Base-by-base conservation (phyloP, 2,888 invertebrate genomes). In the Choristoneura rosaceana region DNA sequence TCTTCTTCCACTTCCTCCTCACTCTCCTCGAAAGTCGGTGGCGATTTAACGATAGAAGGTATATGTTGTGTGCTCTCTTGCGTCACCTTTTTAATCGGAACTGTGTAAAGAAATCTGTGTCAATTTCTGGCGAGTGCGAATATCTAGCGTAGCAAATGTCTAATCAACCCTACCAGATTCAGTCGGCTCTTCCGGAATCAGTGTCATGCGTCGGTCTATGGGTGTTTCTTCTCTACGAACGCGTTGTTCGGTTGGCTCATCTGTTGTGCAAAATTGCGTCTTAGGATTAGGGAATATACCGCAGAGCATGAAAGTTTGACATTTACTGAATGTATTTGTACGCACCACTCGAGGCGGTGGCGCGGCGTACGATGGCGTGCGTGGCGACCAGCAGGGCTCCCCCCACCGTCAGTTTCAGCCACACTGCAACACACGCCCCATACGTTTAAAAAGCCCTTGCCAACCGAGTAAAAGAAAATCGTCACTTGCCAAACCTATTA, bases 341-440 rank as follows among this genome's bases (percentile, higher is more conserved):
- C 96, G 95, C 96, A 96, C 96, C 96, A 91, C 96, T 95, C 88
- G 95, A 95, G 95, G 86, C 85, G 76, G 87, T 84, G 84, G 88
- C 90, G 81, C 96, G 96, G 92, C 97, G 96, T 92, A 98, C 96
- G 90, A 97, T 97, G 93, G 97, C 96, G 95, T 97, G 97, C 85
- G 97, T 97, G 90, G 97, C 97, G 90, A 96, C 95, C 93, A 97
- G 96, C 90, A 98, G 95, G 87, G 97, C 97, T 90, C 97, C 95
- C 90, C 98, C 98, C 92, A 98, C 96, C 91, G 96, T 96, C 95
- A 97, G 95, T 95, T 97, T 98, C 95, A 97, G 96, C 93, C 96
- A 96, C 96, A 97, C 97, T 97, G 97, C 90, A 97, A 97, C 95
- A 96, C 88, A 91, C 88, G 87, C 89, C 86, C 79, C 83, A 84